These are phyloP conservation scores for Upupa epops DNA, from an alignment of 2,113 vertebrate species.

Conservation along the genomic window DNA sequence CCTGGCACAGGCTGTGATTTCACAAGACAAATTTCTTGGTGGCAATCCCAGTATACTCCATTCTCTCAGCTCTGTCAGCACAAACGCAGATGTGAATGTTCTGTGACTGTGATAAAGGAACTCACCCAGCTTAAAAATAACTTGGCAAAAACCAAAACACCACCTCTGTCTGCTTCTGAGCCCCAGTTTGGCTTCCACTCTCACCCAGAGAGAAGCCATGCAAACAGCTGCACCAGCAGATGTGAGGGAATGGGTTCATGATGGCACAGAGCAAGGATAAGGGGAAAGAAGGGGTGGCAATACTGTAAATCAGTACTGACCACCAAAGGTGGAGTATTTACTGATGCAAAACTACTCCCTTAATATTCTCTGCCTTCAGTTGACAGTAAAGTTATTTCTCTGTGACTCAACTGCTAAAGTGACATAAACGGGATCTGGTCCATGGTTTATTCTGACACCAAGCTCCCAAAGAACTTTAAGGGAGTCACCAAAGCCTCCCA, in stretches of 20 bases:
- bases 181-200: neutral
- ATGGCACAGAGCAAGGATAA: neutral
- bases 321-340: neutral
- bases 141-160: neutral
- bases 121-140: neutral
- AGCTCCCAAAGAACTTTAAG: neutral
- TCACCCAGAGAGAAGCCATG: neutral
- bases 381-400: neutral
- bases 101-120: neutral
- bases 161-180: neutral
- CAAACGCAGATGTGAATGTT: neutral
- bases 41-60: neutral
- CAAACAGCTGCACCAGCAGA: neutral
- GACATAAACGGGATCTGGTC: neutral
- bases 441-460: neutral
- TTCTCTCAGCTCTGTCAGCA: conserved; percentile 4
- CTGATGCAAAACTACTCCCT: neutral
- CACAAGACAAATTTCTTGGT: neutral
- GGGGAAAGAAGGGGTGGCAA: neutral
- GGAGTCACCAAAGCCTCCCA: neutral
- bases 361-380: neutral
- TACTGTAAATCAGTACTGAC: neutral
- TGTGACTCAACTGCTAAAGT: neutral
- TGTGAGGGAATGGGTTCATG: neutral
- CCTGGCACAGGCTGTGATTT: neutral